Base-by-base conservation (phyloP, 2,888 invertebrate genomes). In the Nemurella pictetii region DNA sequence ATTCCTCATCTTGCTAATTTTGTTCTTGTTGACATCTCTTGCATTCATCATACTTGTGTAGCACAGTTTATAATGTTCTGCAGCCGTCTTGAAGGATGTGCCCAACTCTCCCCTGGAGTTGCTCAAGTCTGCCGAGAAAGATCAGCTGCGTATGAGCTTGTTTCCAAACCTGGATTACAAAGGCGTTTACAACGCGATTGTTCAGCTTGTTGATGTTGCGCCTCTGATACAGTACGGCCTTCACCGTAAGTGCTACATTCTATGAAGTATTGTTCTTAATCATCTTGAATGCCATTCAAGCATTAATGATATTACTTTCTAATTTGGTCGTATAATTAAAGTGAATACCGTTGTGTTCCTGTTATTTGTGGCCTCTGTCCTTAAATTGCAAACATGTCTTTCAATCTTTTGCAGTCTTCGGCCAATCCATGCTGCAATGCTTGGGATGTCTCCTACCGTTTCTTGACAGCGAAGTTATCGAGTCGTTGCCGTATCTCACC, bases 81-180 rank as follows among this genome's bases (percentile, higher is more conserved):
- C 89, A 96, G 99, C 98, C 90, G 96, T 99, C 86, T 92, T 99
- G 87, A 99, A 98, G 92, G 99, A 99, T 94, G 98, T 99, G 84
- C 96, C 97, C 27, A 95, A 95, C 88, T 97, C 97, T 20, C 98
- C 98, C 1, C 92, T 97, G 87, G 97, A 98, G 90, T 96, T 98
- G 94, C 94, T 98, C 87, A 95, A 96, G 87, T 95, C 95, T 87
- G 95, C 97, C 29, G 95, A 96, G 89, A 95, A 96, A 90, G 98
- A 99, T 91, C 92, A 94, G 0, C 94, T 94, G 83, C 93, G 99
- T 85, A 96, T 98, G 94, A 94, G 95, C 30, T 93, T 99, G 83
- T 99, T 98, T 91, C 99, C 99, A 9, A 98, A 96, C 91, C 93
- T 99, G 88, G 99, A 99, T 91, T 99, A 99, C 91, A 97, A 97